phyloP scores from a whole-genome alignment of 2,888 invertebrate species.

The Amblyteles armatorius region DNA sequence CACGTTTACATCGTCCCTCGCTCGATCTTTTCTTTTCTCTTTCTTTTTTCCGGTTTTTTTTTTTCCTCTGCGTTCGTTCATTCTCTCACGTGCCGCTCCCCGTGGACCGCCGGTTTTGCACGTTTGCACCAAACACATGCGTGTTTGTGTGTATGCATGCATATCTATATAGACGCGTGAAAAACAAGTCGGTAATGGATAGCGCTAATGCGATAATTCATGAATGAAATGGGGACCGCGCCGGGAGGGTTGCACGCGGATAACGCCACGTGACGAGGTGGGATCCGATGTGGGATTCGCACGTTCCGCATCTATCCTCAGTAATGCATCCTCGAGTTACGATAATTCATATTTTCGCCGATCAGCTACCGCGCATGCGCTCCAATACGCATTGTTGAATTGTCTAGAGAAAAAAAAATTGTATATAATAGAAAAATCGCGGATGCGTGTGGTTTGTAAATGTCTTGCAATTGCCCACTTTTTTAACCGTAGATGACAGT shows the following conservation, averaged over 20 bases:
- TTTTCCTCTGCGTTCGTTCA: slow-evolving; percentile 16
- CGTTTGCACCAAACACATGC: slow-evolving; percentile 9
- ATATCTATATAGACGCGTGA: slow-evolving; percentile 16
- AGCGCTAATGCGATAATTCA: slow-evolving; percentile 57
- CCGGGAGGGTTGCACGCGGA: background rate
- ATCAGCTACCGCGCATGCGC: background rate
- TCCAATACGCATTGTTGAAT: background rate
- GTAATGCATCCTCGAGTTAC: background rate
- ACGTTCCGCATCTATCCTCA: background rate
- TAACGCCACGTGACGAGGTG: slow-evolving; percentile 5
- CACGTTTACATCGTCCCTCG: slow-evolving; percentile 48
- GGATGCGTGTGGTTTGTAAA: background rate
- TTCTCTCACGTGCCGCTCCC: slow-evolving; percentile 38
- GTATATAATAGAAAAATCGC: too few species aligned
- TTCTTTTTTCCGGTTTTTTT: background rate
- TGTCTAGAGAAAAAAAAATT: background rate
- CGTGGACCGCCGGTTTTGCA: slow-evolving; percentile 17
- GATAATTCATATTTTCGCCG: background rate
- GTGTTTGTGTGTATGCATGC: background rate
- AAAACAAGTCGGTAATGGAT: slow-evolving; percentile 55
- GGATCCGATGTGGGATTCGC: background rate
- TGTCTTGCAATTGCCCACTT: too few species aligned
- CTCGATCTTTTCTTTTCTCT: slow-evolving; percentile 39
- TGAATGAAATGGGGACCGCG: background rate
- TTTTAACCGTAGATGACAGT: too few species aligned